Base-by-base conservation (phyloP, 2,113 vertebrate genomes). In the Picathartes gymnocephalus region DNA sequence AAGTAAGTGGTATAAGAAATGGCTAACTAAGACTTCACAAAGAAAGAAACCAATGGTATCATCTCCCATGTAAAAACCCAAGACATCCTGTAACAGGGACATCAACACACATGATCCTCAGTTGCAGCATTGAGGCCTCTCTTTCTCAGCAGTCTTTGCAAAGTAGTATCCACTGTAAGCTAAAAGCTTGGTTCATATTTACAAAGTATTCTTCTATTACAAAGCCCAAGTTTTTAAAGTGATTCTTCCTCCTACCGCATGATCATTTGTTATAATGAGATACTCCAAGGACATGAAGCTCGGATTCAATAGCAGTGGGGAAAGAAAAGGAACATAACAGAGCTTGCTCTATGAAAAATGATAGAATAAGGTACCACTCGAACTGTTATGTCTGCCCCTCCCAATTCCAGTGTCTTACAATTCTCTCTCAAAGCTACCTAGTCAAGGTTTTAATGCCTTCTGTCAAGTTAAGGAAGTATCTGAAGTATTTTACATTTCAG, bases 311-410 rank as follows among this genome's bases (percentile, higher is more conserved):
- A 57, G 40, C 28, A 83, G 25, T 0, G 1, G 10, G 6, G 15
- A 77, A 13, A 79, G 13, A 47, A 81, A 57, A 77, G 4, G 15
- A 91, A 71, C 3, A 19, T 12, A 81, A 17, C 35, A 91, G 44
- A 89, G 7, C 24, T 71, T 71, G 33, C 27, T 57, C 31, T 39
- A 11, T 4, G 31, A 72, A 84, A 81, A 81, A 19, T 28, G 16
- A 65, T 0, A 53, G 27, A 78, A n/a, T n/a, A 78, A 58, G 21
- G 19, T 40, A 35, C 10, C 44, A 78, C 12, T 10, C 13, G 17
- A 61, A 70, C 24, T 25, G 8, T 37, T 39, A n/a, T 1, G 1
- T 17, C 47, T n/a, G 5, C 8, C 4, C 5, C 5, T 28, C 13
- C 13, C 56, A 85, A 42, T 37, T 60, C 24, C 33, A 54, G 25